Conservation (phyloP, 2,113 vertebrate species). For the Nycticorax nycticorax region DNA sequence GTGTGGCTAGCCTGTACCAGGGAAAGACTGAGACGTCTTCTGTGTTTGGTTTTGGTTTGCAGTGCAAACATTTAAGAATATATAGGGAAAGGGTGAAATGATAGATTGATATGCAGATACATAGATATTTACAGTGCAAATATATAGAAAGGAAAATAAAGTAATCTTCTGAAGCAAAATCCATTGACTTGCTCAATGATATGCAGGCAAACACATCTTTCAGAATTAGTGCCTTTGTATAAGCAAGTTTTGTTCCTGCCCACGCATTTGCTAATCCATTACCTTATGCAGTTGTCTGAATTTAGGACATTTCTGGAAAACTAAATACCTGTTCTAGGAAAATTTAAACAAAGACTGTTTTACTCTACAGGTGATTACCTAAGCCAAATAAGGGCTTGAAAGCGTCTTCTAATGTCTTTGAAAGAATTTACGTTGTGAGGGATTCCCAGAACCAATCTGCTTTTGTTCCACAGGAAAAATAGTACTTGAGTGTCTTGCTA, state of each 20-base stretch:
- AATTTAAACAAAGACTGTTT: neutral
- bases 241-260: neutral
- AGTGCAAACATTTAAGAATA: neutral
- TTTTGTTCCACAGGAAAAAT: neutral
- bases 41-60: neutral
- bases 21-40: neutral
- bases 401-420: neutral
- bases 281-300: neutral
- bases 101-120: neutral
- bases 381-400: neutral
- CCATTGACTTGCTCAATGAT: neutral
- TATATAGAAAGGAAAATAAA: neutral
- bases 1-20: fast-evolving
- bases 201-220: neutral
- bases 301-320: neutral
- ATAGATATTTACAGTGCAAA: neutral
- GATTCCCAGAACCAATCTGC: neutral
- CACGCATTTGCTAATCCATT: neutral
- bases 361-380: neutral
- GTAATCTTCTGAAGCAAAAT: neutral
- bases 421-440: neutral
- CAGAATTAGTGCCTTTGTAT: neutral
- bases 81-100: neutral
- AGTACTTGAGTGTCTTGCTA: neutral
- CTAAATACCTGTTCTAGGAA: neutral